A percentile compares a stretch with the other conserved stretches of the same genome.
These are phyloP conservation scores for Drosophila grimshawi DNA, from an alignment of 1,140 invertebrate species.

Conservation along the genomic window DNA sequence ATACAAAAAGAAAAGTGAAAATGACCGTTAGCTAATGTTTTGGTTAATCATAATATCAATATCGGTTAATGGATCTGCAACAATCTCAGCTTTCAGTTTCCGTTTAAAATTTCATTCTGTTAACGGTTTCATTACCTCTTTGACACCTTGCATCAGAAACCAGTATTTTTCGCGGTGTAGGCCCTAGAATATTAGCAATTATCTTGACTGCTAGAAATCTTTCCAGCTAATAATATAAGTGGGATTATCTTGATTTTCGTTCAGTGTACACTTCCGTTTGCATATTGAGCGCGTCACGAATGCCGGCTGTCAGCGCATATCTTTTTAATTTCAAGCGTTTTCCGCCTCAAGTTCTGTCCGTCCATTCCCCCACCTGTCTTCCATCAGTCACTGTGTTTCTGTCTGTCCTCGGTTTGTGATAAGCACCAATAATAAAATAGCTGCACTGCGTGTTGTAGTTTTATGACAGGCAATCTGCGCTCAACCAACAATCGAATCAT, in stretches of 20 bases:
- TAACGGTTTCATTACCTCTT: no score
- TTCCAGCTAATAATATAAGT: no score
- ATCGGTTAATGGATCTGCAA: no score
- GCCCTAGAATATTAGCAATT: no score
- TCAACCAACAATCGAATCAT: slow-evolving; percentile 8
- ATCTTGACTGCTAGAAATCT: no score
- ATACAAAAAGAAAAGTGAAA: no score
- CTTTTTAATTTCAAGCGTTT: slow-evolving; percentile 41
- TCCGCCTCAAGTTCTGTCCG: slow-evolving; percentile 10
- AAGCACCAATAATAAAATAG: slow-evolving; percentile 24
- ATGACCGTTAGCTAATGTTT: no score
- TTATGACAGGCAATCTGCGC: background rate
- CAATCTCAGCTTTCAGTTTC: no score
- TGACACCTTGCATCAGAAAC: no score
- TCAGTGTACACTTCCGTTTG: background rate
- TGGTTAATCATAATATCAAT: no score
- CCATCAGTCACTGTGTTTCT: background rate
- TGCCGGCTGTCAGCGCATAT: slow-evolving; percentile 36
- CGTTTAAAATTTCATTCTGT: no score
- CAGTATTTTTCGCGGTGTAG: no score
- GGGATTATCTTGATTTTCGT: background rate
- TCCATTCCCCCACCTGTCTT: background rate
- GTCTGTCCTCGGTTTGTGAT: slow-evolving; percentile 2
- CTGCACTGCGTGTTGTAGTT: background rate
- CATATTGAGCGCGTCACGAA: slow-evolving; percentile 27